Conservation (phyloP, 2,113 vertebrate species). For the Ia io region DNA sequence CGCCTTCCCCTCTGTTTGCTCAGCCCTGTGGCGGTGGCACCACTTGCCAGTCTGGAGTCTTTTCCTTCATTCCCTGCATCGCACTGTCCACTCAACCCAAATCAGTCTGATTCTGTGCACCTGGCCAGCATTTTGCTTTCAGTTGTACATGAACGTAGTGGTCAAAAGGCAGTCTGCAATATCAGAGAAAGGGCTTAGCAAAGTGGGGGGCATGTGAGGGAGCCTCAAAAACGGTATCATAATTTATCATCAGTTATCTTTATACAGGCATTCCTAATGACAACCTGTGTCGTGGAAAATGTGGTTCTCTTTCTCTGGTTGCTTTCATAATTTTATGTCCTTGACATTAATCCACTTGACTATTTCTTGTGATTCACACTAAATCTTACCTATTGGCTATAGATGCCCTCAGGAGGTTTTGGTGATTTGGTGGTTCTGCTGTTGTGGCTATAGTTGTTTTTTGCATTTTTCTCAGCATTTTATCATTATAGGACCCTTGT, state of each 20-base stretch:
- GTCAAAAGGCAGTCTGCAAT: background rate
- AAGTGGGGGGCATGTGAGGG: accelerated
- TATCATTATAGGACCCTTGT: background rate
- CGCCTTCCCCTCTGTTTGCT: background rate
- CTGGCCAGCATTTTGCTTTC: background rate
- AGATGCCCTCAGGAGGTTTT: background rate
- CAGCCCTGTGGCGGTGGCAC: background rate
- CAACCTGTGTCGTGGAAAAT: background rate
- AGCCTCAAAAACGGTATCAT: background rate
- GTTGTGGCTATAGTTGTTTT: background rate
- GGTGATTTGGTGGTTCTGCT: background rate
- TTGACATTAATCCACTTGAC: background rate
- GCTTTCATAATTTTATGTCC: background rate
- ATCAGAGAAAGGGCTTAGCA: background rate
- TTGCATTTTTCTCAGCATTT: background rate
- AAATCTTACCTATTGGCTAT: background rate
- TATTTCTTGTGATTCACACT: background rate
- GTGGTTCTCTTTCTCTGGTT: background rate
- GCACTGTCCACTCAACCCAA: background rate
- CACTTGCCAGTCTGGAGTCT: background rate
- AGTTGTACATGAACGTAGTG: accelerated
- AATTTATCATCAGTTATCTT: background rate
- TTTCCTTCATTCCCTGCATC: background rate
- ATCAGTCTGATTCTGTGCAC: background rate
- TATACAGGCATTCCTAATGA: background rate